These are phyloP conservation scores for Phylloscopus collybita DNA, from an alignment of 2,797 vertebrate genomes.

Conservation along the genomic window DNA sequence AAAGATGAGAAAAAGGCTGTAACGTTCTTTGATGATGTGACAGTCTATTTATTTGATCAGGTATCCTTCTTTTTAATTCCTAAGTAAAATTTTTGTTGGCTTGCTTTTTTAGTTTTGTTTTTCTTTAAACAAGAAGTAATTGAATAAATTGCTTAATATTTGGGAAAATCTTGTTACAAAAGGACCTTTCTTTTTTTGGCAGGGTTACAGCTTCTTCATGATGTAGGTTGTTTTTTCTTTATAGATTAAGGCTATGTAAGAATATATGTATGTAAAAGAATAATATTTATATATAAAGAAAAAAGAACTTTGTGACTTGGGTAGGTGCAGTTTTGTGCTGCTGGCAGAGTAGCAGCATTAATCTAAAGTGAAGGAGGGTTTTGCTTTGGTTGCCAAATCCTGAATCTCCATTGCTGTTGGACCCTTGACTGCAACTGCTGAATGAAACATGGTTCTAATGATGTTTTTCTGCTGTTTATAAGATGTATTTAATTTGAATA, in stretches of 20 bases:
- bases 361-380: not conserved
- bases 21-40: conserved; percentile 97
- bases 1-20: conserved; percentile 85
- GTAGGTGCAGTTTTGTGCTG: not conserved
- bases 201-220: not conserved
- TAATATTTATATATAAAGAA: not conserved
- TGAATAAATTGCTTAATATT: not conserved
- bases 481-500: not conserved
- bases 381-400: not conserved
- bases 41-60: conserved; percentile 98
- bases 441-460: not conserved
- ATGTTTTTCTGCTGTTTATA: not conserved
- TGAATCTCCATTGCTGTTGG: not conserved
- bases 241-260: not conserved
- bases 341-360: not conserved
- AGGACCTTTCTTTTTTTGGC: not conserved
- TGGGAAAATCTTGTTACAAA: not conserved
- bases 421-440: not conserved
- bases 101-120: not conserved
- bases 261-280: not conserved
- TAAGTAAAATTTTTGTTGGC: not conserved
- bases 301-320: not conserved
- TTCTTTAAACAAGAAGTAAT: not conserved
- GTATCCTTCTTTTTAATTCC: conserved; percentile 66
- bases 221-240: not conserved